Conservation (phyloP, 2,888 invertebrate genomes). For the Lasioglossum morio region DNA sequence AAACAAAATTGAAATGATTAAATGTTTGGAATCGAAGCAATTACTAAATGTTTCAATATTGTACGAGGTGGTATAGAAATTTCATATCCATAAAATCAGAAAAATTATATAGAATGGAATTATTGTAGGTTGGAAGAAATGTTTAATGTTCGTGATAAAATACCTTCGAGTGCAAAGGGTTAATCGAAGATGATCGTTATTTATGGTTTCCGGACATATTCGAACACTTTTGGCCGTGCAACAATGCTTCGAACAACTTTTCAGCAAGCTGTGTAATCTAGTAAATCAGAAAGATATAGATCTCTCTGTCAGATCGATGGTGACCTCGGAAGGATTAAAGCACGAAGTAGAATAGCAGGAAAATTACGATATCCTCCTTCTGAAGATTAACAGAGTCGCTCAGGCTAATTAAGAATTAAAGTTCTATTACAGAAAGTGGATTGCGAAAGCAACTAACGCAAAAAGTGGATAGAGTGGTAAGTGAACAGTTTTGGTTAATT, state of each 20-base stretch:
- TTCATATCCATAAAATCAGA: no score
- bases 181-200: background rate
- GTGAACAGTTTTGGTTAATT: background rate
- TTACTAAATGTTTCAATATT: no score
- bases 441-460: background rate
- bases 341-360: background rate
- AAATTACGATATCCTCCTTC: background rate
- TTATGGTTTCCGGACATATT: background rate
- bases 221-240: background rate
- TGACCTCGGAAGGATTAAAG: background rate
- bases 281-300: background rate
- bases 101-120: no score
- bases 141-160: no score
- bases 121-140: no score
- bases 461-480: background rate
- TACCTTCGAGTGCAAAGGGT: no score
- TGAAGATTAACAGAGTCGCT: conserved; percentile 10
- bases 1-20: no score
- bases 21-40: no score
- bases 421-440: conserved; percentile 12
- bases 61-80: no score
- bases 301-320: background rate
- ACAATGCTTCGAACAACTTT: background rate
- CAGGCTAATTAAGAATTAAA: conserved; percentile 1
- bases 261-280: background rate